Conservation (phyloP, 2,888 invertebrate genomes). For the Melangyna quadrimaculata region DNA sequence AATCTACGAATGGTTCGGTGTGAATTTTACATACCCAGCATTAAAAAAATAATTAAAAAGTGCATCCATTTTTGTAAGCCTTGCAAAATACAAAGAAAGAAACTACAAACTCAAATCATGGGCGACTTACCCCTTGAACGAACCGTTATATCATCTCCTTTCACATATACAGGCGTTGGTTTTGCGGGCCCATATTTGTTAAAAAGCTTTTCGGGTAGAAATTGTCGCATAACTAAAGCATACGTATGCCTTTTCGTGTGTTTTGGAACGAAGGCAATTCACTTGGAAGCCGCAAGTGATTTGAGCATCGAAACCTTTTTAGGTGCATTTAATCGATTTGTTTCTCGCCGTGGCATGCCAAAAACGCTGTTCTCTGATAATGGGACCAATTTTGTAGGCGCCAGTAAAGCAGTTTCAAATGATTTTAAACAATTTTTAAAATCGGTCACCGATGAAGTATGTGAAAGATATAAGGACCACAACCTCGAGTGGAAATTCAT, state of each 20-base stretch:
- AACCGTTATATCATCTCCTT: not conserved
- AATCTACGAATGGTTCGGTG: not conserved
- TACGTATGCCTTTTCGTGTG: constrained; percentile 25
- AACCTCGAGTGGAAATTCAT: not conserved
- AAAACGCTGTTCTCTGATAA: constrained; percentile 32
- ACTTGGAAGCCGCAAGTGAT: constrained; percentile 27
- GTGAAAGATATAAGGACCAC: not conserved
- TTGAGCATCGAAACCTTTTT: constrained; percentile 21
- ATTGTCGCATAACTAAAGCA: constrained; percentile 14
- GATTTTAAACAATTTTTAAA: not conserved
- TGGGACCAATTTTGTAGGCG: constrained; percentile 33
- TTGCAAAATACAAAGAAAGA: not conserved
- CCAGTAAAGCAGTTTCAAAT: constrained; percentile 6
- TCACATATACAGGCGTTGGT: not conserved
- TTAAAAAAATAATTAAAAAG: not conserved
- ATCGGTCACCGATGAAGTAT: not conserved
- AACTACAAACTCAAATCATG: constrained; percentile 3
- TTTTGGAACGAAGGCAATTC: constrained; percentile 25
- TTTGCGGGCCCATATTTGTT: constrained; percentile 13
- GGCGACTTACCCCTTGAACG: not conserved
- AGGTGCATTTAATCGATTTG: constrained; percentile 23
- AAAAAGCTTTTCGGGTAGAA: constrained; percentile 21
- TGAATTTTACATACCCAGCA: constrained; percentile 13
- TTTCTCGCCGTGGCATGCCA: constrained; percentile 26
- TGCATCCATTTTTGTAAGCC: constrained; percentile 8